Percentiles rank a stretch among this genome's conserved stretches.
Evolutionary conservation across 1,140 invertebrate species (phyloP).

Genomic region (Calycopis cecrops): DNA sequence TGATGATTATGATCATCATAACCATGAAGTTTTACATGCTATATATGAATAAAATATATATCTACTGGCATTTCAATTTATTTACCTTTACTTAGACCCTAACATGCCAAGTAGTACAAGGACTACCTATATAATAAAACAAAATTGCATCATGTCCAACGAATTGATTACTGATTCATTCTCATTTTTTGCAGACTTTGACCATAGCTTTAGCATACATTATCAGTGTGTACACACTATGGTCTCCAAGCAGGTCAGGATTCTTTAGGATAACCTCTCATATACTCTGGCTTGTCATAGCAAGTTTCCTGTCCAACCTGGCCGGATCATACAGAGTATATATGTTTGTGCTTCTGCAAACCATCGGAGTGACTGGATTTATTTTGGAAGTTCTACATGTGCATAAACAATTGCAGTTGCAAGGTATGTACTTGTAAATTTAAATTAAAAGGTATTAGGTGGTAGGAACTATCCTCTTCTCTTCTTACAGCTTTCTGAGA

Average conservation of each 20-base stretch:
- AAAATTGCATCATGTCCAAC: no score
- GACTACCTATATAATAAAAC: no score
- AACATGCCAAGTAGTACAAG: no score
- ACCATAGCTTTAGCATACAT: slow-evolving; percentile 59
- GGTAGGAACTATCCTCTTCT: no score
- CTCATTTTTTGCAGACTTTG: slow-evolving; percentile 52
- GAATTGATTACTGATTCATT: no score
- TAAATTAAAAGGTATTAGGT: no score
- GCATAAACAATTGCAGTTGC: slow-evolving; percentile 47
- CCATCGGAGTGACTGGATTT: slow-evolving; percentile 58
- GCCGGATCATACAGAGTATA: slow-evolving; percentile 77
- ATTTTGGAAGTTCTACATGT: slow-evolving; percentile 55
- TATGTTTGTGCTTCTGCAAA: slow-evolving; percentile 74
- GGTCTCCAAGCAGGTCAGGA: slow-evolving; percentile 76
- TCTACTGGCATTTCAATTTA: no score
- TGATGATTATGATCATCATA: no score
- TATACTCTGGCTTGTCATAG: slow-evolving; percentile 78
- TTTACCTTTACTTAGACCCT: no score
- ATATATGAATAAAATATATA: no score
- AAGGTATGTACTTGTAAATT: slow-evolving; percentile 33
- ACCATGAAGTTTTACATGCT: no score
- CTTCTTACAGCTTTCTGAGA: no score
- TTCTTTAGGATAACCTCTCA: slow-evolving; percentile 77
- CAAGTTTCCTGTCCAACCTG: slow-evolving; percentile 77
- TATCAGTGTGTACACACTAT: slow-evolving; percentile 71